phyloP scores from a whole-genome alignment of 1,140 invertebrate species.

The Drosophila setifemur region DNA sequence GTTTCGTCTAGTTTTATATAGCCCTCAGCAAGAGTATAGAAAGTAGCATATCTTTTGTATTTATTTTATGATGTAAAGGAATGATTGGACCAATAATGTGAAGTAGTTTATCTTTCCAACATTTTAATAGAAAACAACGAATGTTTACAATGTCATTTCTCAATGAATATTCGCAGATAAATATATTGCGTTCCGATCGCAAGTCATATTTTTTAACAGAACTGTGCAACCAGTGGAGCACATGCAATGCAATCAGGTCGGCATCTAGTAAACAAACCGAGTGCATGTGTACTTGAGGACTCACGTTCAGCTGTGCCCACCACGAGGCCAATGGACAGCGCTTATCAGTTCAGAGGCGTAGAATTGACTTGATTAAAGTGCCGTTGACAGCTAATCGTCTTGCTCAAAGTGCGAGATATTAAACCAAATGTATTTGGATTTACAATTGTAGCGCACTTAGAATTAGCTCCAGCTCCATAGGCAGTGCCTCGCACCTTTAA shows the following conservation, averaged over 20 bases:
- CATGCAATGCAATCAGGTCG: constrained; percentile 21
- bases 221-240: constrained; percentile 5
- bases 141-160: too few species aligned
- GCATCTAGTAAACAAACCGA: constrained; percentile 30
- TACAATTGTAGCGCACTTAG: constrained; percentile 42
- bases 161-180: too few species aligned
- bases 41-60: too few species aligned
- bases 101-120: too few species aligned
- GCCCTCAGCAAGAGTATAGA: too few species aligned
- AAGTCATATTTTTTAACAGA: too few species aligned
- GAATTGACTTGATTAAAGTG: constrained; percentile 40
- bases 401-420: constrained; percentile 38
- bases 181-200: too few species aligned
- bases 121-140: too few species aligned
- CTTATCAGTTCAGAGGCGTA: constrained; percentile 33
- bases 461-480: constrained; percentile 15
- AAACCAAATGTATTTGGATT: constrained; percentile 33
- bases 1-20: too few species aligned
- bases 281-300: constrained; percentile 42
- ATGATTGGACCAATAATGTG: too few species aligned
- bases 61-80: too few species aligned
- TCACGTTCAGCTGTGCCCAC: neutral
- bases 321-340: constrained; percentile 28
- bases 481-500: neutral
- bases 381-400: constrained; percentile 43